Evolutionary conservation across 2,113 vertebrate genomes (phyloP).

Genomic region (Ariopsis seemanni): DNA sequence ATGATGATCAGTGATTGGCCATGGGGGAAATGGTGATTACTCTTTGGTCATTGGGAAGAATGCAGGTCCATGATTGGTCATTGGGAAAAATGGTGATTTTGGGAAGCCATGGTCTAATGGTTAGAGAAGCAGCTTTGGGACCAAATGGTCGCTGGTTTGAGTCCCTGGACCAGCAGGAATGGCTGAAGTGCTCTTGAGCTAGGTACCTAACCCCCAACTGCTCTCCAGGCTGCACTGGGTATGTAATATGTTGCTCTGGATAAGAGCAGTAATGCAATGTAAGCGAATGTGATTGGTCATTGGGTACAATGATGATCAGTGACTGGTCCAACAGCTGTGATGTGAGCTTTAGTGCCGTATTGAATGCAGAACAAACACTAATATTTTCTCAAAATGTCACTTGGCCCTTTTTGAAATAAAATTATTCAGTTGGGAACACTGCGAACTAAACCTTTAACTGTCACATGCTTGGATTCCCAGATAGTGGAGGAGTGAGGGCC

Average conservation of each 20-base stretch:
- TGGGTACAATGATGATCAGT: not conserved
- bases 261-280: too few relatives aligned
- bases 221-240: too few relatives aligned
- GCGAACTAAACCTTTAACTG: not conserved
- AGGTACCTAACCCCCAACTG: too few relatives aligned
- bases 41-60: not conserved
- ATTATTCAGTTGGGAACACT: not conserved
- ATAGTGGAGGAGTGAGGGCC: not conserved
- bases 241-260: too few relatives aligned
- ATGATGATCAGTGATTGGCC: not conserved
- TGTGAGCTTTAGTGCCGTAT: not conserved
- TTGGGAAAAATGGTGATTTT: not conserved
- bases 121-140: too few relatives aligned
- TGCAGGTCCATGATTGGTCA: not conserved
- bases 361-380: not conserved
- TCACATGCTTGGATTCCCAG: constrained; percentile 1
- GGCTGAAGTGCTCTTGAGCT: too few relatives aligned
- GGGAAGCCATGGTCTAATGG: too few relatives aligned
- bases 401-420: not conserved
- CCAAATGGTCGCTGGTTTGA: too few relatives aligned
- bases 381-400: not conserved
- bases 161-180: too few relatives aligned
- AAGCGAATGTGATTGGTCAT: not conserved
- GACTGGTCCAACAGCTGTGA: not conserved
- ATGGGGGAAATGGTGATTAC: not conserved